Evolutionary conservation across 2,797 vertebrate species (phyloP), one percentile per base, ranked within the genome.

Genomic region (Aldrovandia affinis): DNA sequence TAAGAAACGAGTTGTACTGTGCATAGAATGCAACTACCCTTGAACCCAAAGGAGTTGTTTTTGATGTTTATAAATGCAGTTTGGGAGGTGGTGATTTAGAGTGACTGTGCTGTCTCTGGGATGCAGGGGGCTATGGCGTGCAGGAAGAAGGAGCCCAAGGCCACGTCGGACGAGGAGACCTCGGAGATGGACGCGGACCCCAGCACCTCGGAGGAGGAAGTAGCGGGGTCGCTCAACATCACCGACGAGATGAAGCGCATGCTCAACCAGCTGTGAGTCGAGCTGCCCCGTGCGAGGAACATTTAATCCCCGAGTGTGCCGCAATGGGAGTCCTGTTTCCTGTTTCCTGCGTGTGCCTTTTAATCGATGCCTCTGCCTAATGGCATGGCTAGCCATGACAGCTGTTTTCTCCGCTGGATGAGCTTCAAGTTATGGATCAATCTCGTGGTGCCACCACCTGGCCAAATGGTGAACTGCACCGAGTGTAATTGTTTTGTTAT

Each of bases 181-280:
- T 96, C 97, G 0, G 98, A 99, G 87, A 98, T 97, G 96, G 98
- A 99, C 0, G 96, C 96, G 0, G 98, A 99, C 89, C 96, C 95
- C 4, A 96, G 94, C 87, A 96, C 96, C 80, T 96, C 97, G 0
- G 97, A 99, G 0, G 98, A 99, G 0, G 97, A 98, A 65, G 96
- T 96, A 42, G 95, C 97, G 25, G 96, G 94, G 10, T 97, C 97
- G 0, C 94, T 99, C 89, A 99, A 99, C 94, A 99, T 99, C 93
- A 99, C 98, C 0, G 98, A 99, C 0, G 98, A 99, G 91, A 99
- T 99, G 98, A 99, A 99, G 90, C 96, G 98, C 81, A 96, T 99
- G 97, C 97, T 99, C 70, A 98, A 98, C 90, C 97, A 99, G 91
- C 96, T 99, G 98, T 99, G 95, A 98, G 98, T 95, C 33, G 20